phyloP scores from a whole-genome alignment of 2,113 vertebrate species.

The Oncorhynchus gorbuscha region DNA sequence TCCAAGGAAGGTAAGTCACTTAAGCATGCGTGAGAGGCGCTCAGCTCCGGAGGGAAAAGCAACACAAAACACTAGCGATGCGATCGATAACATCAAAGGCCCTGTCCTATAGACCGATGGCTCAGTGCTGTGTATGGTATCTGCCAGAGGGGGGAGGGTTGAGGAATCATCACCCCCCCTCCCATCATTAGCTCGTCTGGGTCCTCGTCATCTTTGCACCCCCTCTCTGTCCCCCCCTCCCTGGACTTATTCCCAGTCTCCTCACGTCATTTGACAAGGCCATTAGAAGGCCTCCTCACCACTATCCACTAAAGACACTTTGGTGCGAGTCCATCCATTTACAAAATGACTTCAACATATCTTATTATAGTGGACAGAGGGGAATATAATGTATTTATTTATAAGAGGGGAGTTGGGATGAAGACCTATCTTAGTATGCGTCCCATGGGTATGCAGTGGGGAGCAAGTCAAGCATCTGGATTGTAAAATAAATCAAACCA shows the following conservation, averaged over 20 bases:
- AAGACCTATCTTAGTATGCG: neutral
- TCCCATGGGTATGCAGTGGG: neutral
- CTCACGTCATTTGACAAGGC: conserved; percentile 63
- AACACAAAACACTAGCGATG: conserved; percentile 30
- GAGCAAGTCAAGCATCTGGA: neutral
- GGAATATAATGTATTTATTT: conserved; percentile 6
- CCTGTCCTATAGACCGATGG: neutral
- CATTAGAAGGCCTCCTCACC: conserved; percentile 36
- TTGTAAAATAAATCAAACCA: conserved; percentile 20
- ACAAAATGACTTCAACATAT: conserved; percentile 68
- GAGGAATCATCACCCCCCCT: neutral
- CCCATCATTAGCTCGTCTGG: neutral
- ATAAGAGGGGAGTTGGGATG: conserved; percentile 21
- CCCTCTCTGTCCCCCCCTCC: neutral
- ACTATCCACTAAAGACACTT: conserved; percentile 3
- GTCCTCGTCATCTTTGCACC: neutral
- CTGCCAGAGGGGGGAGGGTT: neutral
- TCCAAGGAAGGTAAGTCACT: conserved; percentile 8
- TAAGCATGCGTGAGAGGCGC: neutral
- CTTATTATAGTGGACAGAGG: conserved; percentile 24
- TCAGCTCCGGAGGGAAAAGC: conserved; percentile 6
- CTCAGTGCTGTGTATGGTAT: conserved; percentile 3
- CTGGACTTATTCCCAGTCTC: conserved; percentile 30
- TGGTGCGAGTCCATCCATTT: conserved; percentile 72
- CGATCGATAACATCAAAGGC: conserved; percentile 39